Evolutionary conservation across 2,113 vertebrate genomes (phyloP), one percentile per base, ranked within the genome.

Genomic region (Seriola aureovittata): DNA sequence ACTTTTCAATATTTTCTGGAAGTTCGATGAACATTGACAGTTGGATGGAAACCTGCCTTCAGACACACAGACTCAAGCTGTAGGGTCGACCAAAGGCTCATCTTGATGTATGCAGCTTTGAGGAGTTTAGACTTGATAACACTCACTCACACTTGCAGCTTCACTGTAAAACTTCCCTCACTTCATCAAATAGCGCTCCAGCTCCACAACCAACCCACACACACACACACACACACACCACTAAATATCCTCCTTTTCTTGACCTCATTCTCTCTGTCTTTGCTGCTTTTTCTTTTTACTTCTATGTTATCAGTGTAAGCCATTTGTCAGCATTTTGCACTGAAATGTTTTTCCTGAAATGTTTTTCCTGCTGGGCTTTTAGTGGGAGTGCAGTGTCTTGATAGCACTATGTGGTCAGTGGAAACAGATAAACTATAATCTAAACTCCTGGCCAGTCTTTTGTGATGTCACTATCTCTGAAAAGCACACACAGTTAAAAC

Each of bases 281-380:
- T 46, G 50, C n/a, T 55, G 11, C 10, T 46, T 23, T 21, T 21
- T 77, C 44, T 50, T 80, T 87, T 78, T 72, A 40, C 36, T 80
- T 78, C 75, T 25, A 66, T 52, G 50, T 62, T 40, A 8, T 65
- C 63, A 36, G 32, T 60, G 66, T 54, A 25, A 71, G 72, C 14
- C 55, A 60, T 80, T 87, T 68, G 63, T 89, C 23, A 81, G 4
- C 50, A 2, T 17, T 42, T 81, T 71, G 44, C 58, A 48, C 23
- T 23, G 23, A 23, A 23, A 23, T 23, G 23, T 23, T 23, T 23
- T 23, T 23, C 25, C 42, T 66, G 44, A 58, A 21, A 69, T 50
- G 42, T 54, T 68, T 29, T 14, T 44, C 25, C 42, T 4, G 19
- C 34, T 34, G 23, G 57, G 48, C 52, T 73, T 54, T 55, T 52